Evolutionary conservation across 2,113 vertebrate species (phyloP), one percentile per base, ranked within the genome.

Genomic region (Triplophysa tibetana): DNA sequence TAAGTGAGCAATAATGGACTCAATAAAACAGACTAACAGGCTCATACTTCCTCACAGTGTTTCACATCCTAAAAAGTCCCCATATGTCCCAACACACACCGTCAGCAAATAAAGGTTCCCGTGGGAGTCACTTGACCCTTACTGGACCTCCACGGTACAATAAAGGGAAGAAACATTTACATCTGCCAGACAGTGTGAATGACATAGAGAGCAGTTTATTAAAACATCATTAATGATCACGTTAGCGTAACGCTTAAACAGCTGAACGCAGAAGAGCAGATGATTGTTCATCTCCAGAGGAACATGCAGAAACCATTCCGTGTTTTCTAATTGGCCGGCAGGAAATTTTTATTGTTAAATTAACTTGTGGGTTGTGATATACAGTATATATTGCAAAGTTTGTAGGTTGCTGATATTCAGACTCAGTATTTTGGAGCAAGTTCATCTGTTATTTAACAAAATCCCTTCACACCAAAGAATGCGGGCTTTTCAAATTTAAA

Each of bases 1-100:
- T 85, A 75, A 85, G 78, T 86, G 87, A 86, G 88, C 91, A 90
- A 90, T 92, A 93, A 93, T 93, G 92, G 92, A 91, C 90, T 91
- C 86, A 86, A 86, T 86, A 88, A 86, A 87, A 89, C 86, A 72
- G 88, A 86, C 87, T 89, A 89, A 91, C 89, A 91, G 91, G 89
- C 92, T 92, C 90, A 88, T 85, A 86, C 88, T 90, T 87, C 89
- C 89, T 77, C 75, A 89, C 90, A 88, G 89, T 88, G 91, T 83
- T 90, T 88, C 26, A 82, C 89, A 85, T 89, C 88, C 86, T 92
- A 90, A 92, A 91, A 90, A 89, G 90, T 88, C 86, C 88, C 91
- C 90, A 91, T 91, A 91, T 92, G 90, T 92, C 89, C 87, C 90
- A 91, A 90, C 82, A 89, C 90, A 86, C 86, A 87, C 87, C 87